Base-by-base conservation (phyloP, 1,140 invertebrate genomes). In the Brachionus rotundiformis region DNA sequence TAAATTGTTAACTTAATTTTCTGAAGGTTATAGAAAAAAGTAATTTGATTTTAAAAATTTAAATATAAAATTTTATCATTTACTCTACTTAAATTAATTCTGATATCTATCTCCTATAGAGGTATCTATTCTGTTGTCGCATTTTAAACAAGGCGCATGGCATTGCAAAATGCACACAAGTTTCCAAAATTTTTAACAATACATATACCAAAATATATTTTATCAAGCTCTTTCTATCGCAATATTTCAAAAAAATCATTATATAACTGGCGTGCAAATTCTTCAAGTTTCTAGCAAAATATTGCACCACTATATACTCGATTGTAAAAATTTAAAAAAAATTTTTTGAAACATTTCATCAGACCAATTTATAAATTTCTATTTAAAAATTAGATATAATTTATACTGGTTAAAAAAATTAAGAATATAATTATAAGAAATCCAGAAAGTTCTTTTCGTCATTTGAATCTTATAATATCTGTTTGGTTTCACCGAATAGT, bases 301-400 rank as follows among this genome's bases (percentile, higher is more conserved):
- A 68, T 68, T 68, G 63, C 63, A 68, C 31, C 31, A 68, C 36
- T 33, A 33, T 68, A 19, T 68, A 8, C 13, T 63, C 29, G 61
- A 23, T 33, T 29, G 29, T 19, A 36, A 68, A 33, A 68, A 36
- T 68, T 68, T 39, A 63, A 63, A 29, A 29, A 23, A 31, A 68
- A 68, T 33, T 27, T 68, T 68, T 68, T 68, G 63, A 68, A 68
- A 68, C 63, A 68, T 68, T 68, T 68, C 63, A 68, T 68, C 63
- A 68, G 63, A 68, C 63, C 33, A 39, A 68, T 33, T 33, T 68
- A 36, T 36, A 16, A 68, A 33, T 33, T 36, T 36, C 36, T n/a
- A 31, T 11, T n/a, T n/a, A n/a, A 33, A 68, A 68, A 68, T 33
- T 33, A 68, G 61, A 63, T 63, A 29, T 68, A 19, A 36, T 16